These are phyloP conservation scores for Callocephalon fimbriatum DNA, from an alignment of 2,113 vertebrate genomes.

Conservation along the genomic window DNA sequence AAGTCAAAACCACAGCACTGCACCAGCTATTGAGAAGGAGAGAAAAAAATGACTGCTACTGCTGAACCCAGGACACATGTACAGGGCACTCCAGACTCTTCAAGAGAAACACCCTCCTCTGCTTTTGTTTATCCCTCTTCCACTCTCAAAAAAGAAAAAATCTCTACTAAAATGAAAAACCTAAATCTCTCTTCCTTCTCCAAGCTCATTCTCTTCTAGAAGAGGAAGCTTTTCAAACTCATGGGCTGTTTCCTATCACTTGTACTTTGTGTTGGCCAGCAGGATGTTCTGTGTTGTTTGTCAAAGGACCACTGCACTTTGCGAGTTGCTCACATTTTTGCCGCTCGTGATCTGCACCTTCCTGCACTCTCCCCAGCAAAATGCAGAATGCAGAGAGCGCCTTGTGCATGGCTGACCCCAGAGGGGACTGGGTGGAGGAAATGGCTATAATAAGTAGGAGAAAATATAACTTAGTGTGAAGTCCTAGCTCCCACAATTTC, in stretches of 20 bases:
- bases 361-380: background rate
- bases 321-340: background rate
- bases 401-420: background rate
- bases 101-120: background rate
- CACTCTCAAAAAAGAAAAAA: background rate
- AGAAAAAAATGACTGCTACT: too few relatives aligned
- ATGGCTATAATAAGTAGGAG: background rate
- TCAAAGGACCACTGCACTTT: background rate
- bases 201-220: background rate
- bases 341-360: background rate
- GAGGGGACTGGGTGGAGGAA: background rate
- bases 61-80: too few relatives aligned
- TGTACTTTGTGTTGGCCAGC: background rate
- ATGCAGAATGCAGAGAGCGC: accelerated
- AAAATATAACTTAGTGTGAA: background rate
- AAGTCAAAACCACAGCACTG: too few relatives aligned
- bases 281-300: background rate
- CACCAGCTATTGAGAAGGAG: too few relatives aligned
- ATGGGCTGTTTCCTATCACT: background rate
- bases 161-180: background rate
- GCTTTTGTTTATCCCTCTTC: background rate
- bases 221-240: background rate
- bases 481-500: background rate
- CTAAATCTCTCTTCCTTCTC: background rate
- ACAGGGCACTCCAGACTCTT: background rate